phyloP scores from a whole-genome alignment of 2,888 invertebrate genomes.

The Tillus elongatus region DNA sequence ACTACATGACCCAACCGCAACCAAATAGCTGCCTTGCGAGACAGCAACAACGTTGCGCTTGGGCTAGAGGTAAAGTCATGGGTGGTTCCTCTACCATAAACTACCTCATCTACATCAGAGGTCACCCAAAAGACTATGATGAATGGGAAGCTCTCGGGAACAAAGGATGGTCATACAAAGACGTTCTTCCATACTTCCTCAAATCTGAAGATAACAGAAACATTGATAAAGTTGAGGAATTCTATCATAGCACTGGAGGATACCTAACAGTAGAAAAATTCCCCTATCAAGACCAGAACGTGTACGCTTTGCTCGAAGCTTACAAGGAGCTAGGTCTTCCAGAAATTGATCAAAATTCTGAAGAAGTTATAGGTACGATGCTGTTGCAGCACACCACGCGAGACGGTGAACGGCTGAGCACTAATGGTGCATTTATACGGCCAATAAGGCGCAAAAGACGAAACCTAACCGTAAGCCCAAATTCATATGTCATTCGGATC shows the following conservation, averaged over 20 bases:
- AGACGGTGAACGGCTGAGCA: conserved; percentile 52
- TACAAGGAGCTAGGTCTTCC: conserved; percentile 55
- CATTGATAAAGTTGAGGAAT: conserved; percentile 44
- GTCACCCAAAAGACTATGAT: conserved; percentile 53
- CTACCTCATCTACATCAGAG: conserved; percentile 57
- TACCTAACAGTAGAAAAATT: conserved; percentile 57
- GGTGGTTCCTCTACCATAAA: conserved; percentile 60
- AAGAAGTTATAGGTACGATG: conserved; percentile 52
- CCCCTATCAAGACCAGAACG: conserved; percentile 52
- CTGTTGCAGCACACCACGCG: conserved; percentile 53
- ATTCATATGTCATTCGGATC: conserved; percentile 48
- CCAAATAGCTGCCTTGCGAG: conserved; percentile 51
- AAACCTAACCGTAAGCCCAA: conserved; percentile 46
- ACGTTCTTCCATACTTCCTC: conserved; percentile 61
- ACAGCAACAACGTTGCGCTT: conserved; percentile 48
- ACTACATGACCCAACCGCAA: conserved; percentile 57
- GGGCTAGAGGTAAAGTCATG: conserved; percentile 57
- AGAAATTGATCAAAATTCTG: conserved; percentile 50
- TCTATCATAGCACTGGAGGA: conserved; percentile 53
- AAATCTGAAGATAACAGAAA: conserved; percentile 57
- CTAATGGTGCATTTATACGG: conserved; percentile 57
- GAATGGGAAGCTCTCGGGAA: conserved; percentile 56
- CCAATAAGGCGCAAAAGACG: conserved; percentile 49
- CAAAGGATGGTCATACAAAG: conserved; percentile 53
- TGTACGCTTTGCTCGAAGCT: conserved; percentile 48